These are phyloP conservation scores for Macrobrachium nipponense DNA, from an alignment of 1,140 invertebrate species.

Conservation along the genomic window DNA sequence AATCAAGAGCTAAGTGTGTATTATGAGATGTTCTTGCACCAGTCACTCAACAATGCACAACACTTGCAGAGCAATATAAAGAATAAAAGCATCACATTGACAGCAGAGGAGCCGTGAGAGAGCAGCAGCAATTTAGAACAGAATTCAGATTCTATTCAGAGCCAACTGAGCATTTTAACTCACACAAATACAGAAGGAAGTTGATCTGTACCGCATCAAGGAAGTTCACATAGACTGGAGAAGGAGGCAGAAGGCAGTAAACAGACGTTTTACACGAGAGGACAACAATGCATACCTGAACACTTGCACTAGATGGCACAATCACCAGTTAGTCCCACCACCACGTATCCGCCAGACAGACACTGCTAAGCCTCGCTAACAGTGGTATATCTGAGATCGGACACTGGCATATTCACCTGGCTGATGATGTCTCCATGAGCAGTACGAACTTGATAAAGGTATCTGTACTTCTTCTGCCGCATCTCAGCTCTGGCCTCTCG, in stretches of 20 bases:
- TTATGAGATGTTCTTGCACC: too few relatives aligned
- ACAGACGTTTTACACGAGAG: conserved; percentile 18
- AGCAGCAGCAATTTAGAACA: not conserved
- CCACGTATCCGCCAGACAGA: conserved; percentile 35
- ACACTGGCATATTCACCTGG: conserved; percentile 73
- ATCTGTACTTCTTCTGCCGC: conserved; percentile 84
- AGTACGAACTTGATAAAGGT: conserved; percentile 88
- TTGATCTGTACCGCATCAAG: conserved; percentile 43
- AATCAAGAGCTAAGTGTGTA: too few relatives aligned
- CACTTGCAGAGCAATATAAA: too few relatives aligned
- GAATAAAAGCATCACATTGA: not conserved
- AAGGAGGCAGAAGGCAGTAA: conserved; percentile 45
- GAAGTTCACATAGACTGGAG: conserved; percentile 42
- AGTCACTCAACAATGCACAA: too few relatives aligned
- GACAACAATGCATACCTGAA: conserved; percentile 43
- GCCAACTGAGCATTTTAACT: conserved; percentile 9
- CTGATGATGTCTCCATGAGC: conserved; percentile 90
- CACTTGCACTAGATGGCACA: conserved; percentile 28
- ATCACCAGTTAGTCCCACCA: conserved; percentile 47
- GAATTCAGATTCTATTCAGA: conserved; percentile 6
- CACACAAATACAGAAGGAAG: conserved; percentile 38
- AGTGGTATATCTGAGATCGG: conserved; percentile 61
- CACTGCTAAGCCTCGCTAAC: conserved; percentile 61
- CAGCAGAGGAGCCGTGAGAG: not conserved
- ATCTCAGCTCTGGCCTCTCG: conserved; percentile 81